Percentiles rank a stretch among this genome's conserved stretches.
phyloP scores from a whole-genome alignment of 2,797 vertebrate species.

The Galagoides demidoff region DNA sequence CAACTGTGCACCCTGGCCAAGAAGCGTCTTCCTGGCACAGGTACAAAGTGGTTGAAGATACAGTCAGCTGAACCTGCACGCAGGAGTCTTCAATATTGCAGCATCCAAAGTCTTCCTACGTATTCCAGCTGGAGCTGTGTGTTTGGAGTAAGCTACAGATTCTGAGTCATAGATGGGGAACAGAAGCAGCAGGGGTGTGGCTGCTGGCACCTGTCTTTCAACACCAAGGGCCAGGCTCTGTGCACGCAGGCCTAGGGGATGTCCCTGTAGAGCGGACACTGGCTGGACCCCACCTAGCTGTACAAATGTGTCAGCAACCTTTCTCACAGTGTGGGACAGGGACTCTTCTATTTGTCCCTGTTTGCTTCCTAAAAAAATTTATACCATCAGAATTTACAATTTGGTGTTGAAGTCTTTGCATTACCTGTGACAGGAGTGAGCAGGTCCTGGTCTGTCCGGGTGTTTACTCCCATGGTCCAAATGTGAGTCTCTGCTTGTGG shows the following conservation, averaged over 20 bases:
- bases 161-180: rapidly evolving
- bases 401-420: rapidly evolving
- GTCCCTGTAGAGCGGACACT: too few relatives aligned
- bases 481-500: rapidly evolving
- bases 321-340: rapidly evolving
- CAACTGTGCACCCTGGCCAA: background rate
- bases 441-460: rapidly evolving
- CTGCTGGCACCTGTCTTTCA: background rate
- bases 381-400: background rate
- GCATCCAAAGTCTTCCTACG: background rate
- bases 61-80: background rate
- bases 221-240: background rate
- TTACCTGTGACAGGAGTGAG: rapidly evolving
- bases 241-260: background rate
- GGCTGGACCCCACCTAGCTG: rapidly evolving
- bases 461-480: background rate
- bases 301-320: rapidly evolving
- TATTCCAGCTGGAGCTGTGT: rapidly evolving
- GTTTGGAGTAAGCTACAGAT: background rate
- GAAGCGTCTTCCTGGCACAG: background rate
- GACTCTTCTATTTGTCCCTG: background rate
- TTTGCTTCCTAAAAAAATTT: background rate
- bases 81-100: rapidly evolving
- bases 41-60: background rate
- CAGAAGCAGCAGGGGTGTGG: background rate